These are phyloP conservation scores for Euglossa dilemma DNA, from an alignment of 1,140 invertebrate species.

Conservation along the genomic window DNA sequence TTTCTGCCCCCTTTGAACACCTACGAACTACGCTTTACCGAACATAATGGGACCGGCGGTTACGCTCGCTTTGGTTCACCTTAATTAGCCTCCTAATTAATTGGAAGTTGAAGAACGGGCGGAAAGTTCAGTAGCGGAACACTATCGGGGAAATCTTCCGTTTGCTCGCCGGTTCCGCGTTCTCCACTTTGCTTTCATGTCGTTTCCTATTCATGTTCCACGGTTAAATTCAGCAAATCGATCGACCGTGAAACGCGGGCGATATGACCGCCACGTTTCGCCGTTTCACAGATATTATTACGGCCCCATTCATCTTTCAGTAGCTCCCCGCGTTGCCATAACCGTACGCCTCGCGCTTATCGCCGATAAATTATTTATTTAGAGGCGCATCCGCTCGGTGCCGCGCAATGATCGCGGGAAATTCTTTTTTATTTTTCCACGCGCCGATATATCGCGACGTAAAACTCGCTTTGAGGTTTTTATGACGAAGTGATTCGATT, in stretches of 20 bases:
- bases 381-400: too few relatives aligned
- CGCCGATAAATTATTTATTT: not conserved
- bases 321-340: not conserved
- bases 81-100: constrained; percentile 67
- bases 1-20: constrained; percentile 58
- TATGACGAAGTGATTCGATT: too few relatives aligned
- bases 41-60: constrained; percentile 57
- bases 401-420: not conserved
- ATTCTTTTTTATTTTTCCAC: not conserved
- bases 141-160: constrained; percentile 44
- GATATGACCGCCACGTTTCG: constrained; percentile 25
- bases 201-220: constrained; percentile 21
- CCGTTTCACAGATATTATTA: constrained; percentile 9
- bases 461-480: too few relatives aligned
- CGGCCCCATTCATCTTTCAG: constrained; percentile 6
- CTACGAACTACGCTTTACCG: constrained; percentile 32
- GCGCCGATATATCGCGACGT: too few relatives aligned
- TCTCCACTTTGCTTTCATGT: constrained; percentile 12
- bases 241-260: constrained; percentile 18
- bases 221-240: constrained; percentile 13
- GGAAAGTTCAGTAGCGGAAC: constrained; percentile 31
- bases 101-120: constrained; percentile 55
- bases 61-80: constrained; percentile 50
- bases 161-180: constrained; percentile 9
- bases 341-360: not conserved